Conservation (phyloP, 2,113 vertebrate species). For the Oxyura jamaicensis region DNA sequence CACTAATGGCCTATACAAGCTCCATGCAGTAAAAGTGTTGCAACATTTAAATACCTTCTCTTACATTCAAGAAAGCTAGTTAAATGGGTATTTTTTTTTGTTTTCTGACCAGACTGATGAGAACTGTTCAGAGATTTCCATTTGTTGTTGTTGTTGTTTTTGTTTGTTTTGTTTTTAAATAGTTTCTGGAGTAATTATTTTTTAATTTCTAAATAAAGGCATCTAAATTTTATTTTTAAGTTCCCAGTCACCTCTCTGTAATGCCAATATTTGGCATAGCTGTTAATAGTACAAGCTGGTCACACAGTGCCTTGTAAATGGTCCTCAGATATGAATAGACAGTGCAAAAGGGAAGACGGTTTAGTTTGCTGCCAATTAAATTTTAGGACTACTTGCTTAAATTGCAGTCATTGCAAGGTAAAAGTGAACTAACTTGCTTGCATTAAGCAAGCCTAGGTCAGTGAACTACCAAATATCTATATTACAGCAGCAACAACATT, state of each 20-base stretch:
- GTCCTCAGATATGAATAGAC: not conserved
- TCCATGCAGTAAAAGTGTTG: not conserved
- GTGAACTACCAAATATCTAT: not conserved
- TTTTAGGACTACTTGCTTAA: not conserved
- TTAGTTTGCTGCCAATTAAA: not conserved
- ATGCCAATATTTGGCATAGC: not conserved
- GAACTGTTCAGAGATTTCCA: not conserved
- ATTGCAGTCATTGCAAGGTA: not conserved
- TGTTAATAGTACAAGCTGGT: not conserved
- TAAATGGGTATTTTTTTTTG: not conserved
- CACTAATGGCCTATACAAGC: not conserved
- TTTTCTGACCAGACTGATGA: not conserved
- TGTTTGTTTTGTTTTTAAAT: not conserved
- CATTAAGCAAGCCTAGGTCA: not conserved
- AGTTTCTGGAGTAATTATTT: not conserved
- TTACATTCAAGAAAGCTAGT: not conserved
- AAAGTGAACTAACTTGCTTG: not conserved
- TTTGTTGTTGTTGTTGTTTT: too few species aligned
- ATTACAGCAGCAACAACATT: not conserved
- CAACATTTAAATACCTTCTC: not conserved
- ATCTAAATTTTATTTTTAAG: not conserved
- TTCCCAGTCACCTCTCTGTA: not conserved
- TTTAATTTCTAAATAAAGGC: not conserved
- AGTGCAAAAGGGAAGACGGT: not conserved
- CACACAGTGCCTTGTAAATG: not conserved